These are phyloP conservation scores for Holotrichia oblita DNA, from an alignment of 1,140 invertebrate genomes.

Conservation along the genomic window DNA sequence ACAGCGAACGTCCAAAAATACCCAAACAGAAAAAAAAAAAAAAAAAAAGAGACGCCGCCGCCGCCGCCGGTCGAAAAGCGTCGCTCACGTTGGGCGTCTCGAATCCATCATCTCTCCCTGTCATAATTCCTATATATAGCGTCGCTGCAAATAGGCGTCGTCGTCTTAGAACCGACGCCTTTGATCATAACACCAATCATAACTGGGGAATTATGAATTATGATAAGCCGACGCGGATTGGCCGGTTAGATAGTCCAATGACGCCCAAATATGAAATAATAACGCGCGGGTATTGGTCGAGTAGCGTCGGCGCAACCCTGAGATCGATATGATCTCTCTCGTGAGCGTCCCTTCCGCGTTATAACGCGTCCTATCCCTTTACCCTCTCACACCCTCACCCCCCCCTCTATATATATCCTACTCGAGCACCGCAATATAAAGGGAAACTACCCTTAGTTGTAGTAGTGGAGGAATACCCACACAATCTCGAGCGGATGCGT, in stretches of 20 bases:
- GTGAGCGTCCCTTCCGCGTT: constrained; percentile 40
- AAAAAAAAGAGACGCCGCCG: background rate
- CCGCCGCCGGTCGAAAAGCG: background rate
- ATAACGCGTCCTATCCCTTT: background rate
- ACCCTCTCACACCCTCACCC: background rate
- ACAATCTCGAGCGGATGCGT: constrained; percentile 51
- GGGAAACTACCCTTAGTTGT: background rate
- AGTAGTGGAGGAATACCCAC: background rate
- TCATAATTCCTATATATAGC: constrained; percentile 35
- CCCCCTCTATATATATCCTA: background rate
- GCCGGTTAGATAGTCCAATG: constrained; percentile 53
- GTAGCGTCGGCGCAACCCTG: constrained; percentile 52
- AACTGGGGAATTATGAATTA: constrained; percentile 56
- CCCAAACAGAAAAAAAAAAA: background rate
- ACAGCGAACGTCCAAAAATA: background rate
- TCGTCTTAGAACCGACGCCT: constrained; percentile 41
- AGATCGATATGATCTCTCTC: constrained; percentile 46
- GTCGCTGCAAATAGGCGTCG: constrained; percentile 38
- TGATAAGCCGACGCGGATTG: constrained; percentile 55
- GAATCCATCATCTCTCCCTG: constrained; percentile 23
- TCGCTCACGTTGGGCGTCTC: constrained; percentile 13
- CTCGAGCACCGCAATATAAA: background rate
- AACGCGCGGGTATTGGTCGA: constrained; percentile 48
- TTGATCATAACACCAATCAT: constrained; percentile 54
- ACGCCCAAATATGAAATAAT: constrained; percentile 59